Evolutionary conservation across 2,888 invertebrate genomes (phyloP).

Genomic region (Cactoblastis cactorum): DNA sequence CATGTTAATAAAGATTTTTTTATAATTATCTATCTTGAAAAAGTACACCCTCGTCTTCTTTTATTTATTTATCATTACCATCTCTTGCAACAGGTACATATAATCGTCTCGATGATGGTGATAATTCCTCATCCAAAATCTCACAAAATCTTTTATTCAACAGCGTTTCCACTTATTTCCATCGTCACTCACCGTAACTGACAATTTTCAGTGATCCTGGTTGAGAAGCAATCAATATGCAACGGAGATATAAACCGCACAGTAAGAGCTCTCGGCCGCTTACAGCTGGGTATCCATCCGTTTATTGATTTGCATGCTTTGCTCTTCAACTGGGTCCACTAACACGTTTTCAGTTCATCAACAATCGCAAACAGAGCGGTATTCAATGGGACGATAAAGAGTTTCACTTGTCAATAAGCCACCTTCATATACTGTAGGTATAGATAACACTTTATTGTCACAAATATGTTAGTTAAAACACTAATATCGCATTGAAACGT

Average conservation of each 20-base stretch:
- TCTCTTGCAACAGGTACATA: background rate
- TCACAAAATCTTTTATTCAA: background rate
- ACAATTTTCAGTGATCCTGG: slow-evolving; percentile 51
- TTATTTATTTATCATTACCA: background rate
- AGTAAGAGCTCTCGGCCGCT: slow-evolving; percentile 50
- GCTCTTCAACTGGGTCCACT: slow-evolving; percentile 58
- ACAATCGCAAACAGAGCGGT: slow-evolving; percentile 54
- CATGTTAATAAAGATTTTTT: no score
- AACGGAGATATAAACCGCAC: slow-evolving; percentile 60
- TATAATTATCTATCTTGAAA: no score
- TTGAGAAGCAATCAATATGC: slow-evolving; percentile 70
- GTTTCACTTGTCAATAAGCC: slow-evolving; percentile 75
- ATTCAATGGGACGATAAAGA: slow-evolving; percentile 59
- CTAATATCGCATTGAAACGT: slow-evolving; percentile 34
- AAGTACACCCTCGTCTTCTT: no score
- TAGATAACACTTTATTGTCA: slow-evolving; percentile 45
- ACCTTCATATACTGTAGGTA: slow-evolving; percentile 39
- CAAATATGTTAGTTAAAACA: slow-evolving; percentile 33
- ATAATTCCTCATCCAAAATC: background rate
- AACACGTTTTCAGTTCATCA: slow-evolving; percentile 56
- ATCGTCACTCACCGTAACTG: slow-evolving; percentile 52
- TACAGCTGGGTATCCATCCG: slow-evolving; percentile 56
- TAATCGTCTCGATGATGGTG: background rate
- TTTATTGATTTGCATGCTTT: slow-evolving; percentile 71
- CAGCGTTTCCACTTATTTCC: background rate